Evolutionary conservation across 2,888 invertebrate genomes (phyloP).

Genomic region (Trachelus iudaicus): DNA sequence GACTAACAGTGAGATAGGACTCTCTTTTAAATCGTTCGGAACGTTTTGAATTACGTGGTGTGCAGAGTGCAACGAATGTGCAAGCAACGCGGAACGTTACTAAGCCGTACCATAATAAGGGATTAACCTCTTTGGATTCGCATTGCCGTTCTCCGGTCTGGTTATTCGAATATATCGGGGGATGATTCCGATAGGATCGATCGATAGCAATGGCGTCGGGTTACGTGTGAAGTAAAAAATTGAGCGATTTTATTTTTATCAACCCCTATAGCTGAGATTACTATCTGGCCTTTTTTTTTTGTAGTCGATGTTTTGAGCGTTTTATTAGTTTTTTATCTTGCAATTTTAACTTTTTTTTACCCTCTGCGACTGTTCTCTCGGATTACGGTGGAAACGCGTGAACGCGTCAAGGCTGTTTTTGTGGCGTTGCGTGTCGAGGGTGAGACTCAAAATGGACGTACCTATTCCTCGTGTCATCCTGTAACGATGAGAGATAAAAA

Average conservation of each 20-base stretch:
- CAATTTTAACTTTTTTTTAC: not conserved
- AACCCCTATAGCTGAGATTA: not conserved
- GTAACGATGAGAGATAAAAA: not conserved
- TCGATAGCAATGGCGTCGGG: not conserved
- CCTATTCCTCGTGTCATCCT: not conserved
- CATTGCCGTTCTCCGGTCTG: not conserved
- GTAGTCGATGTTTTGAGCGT: not conserved
- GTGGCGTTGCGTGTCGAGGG: conserved; percentile 43
- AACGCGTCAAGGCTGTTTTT: conserved; percentile 54
- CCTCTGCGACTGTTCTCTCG: not conserved
- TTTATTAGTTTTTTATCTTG: not conserved
- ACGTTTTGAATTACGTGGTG: not conserved
- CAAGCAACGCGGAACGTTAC: not conserved
- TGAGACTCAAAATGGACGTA: conserved; percentile 51
- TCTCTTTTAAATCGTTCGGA: not conserved
- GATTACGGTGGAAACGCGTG: conserved; percentile 18
- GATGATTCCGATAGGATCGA: not conserved
- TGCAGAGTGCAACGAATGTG: not conserved
- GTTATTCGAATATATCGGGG: not conserved
- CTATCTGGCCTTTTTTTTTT: not conserved
- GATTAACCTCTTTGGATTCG: not conserved
- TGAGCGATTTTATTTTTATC: not conserved
- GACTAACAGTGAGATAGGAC: not conserved
- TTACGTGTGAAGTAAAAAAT: not conserved
- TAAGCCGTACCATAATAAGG: not conserved